Conservation (phyloP, 2,888 invertebrate species). For the Drosophila macrospina region DNA sequence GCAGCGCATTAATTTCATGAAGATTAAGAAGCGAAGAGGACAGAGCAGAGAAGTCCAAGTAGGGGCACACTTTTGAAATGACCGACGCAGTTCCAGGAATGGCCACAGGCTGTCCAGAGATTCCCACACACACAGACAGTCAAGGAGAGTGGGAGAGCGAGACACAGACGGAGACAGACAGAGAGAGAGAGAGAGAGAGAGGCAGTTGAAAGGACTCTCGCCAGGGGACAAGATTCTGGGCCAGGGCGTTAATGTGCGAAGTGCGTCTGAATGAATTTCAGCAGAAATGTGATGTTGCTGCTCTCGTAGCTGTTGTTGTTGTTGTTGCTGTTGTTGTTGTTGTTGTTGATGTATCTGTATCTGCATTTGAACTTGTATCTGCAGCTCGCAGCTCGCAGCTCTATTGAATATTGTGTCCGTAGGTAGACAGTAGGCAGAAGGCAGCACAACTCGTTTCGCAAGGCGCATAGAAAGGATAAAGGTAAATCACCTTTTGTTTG, state of each 20-base stretch:
- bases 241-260: conserved; percentile 77
- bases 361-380: conserved; percentile 37
- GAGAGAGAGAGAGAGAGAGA: background rate
- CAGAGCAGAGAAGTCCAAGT: conserved; percentile 29
- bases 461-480: conserved; percentile 62
- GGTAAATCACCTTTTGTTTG: conserved; percentile 80
- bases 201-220: conserved; percentile 53
- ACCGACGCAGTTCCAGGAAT: conserved; percentile 77
- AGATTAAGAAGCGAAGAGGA: conserved; percentile 44
- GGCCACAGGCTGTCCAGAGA: conserved; percentile 38
- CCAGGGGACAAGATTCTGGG: conserved; percentile 28
- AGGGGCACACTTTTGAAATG: conserved; percentile 70
- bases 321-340: conserved; percentile 24
- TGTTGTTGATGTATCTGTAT: conserved; percentile 34
- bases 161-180: background rate
- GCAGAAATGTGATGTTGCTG: conserved; percentile 53
- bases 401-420: conserved; percentile 40
- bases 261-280: conserved; percentile 80
- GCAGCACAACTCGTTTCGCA: conserved; percentile 46
- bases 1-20: conserved; percentile 55
- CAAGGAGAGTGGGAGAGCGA: background rate
- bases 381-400: conserved; percentile 21
- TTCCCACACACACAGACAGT: conserved; percentile 65
- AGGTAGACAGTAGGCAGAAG: conserved; percentile 19
- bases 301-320: conserved; percentile 7